Percentiles rank a stretch among this genome's conserved stretches.
Conservation (phyloP, 2,888 invertebrate species). For the Linnaemya tessellans region DNA sequence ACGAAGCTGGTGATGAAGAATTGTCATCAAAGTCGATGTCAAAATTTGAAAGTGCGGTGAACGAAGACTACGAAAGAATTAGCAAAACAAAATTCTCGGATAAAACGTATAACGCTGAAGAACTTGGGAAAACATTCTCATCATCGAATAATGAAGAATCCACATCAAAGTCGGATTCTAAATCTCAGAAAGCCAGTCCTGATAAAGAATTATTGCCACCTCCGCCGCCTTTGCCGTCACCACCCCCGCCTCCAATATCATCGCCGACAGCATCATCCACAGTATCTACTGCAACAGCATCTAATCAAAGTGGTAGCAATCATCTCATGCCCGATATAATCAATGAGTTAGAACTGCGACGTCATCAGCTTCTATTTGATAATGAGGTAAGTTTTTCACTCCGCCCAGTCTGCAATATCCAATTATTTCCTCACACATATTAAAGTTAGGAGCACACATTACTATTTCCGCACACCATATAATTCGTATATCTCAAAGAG, state of each 20-base stretch:
- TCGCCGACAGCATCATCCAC: not conserved
- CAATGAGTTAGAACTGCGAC: slow-evolving; percentile 86
- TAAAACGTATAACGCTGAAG: slow-evolving; percentile 57
- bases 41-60: slow-evolving; percentile 58
- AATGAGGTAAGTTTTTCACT: slow-evolving; percentile 84
- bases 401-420: too few species aligned
- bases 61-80: slow-evolving; percentile 13
- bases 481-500: too few species aligned
- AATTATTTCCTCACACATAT: too few species aligned
- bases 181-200: slow-evolving; percentile 27
- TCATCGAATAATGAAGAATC: slow-evolving; percentile 8
- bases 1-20: slow-evolving; percentile 52
- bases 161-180: slow-evolving; percentile 8
- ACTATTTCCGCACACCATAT: too few species aligned
- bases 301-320: slow-evolving; percentile 44
- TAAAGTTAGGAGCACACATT: too few species aligned
- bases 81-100: slow-evolving; percentile 20
- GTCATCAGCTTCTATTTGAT: slow-evolving; percentile 87
- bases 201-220: slow-evolving; percentile 60
- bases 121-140: not conserved
- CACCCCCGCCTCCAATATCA: slow-evolving; percentile 52
- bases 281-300: not conserved
- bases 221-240: slow-evolving; percentile 65
- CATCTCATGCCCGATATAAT: slow-evolving; percentile 81
- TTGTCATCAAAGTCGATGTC: slow-evolving; percentile 14